These are phyloP conservation scores for Penelope pileata DNA, from an alignment of 2,113 vertebrate species.

Conservation along the genomic window DNA sequence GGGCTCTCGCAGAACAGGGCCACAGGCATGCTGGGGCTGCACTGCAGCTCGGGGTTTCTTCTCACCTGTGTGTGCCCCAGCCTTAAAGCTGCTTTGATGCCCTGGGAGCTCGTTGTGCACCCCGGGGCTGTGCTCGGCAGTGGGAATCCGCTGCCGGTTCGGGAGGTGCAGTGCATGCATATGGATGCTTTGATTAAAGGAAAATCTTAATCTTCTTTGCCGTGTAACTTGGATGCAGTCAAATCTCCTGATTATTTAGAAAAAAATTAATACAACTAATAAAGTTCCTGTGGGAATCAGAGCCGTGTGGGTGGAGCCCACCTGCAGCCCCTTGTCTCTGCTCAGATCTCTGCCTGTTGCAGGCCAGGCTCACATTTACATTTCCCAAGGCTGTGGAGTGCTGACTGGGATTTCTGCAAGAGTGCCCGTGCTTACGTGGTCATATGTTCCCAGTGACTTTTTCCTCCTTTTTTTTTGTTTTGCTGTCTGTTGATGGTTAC, in stretches of 20 bases:
- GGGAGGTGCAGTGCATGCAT: slow-evolving; percentile 59
- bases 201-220: slow-evolving; percentile 75
- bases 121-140: slow-evolving; percentile 36
- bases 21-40: no score
- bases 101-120: slow-evolving; percentile 24
- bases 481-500: slow-evolving; percentile 61
- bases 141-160: slow-evolving; percentile 43
- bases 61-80: background rate
- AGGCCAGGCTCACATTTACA: slow-evolving; percentile 85
- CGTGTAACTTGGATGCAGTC: slow-evolving; percentile 76
- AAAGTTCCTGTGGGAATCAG: slow-evolving; percentile 84
- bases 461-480: background rate
- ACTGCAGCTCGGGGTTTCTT: no score
- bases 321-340: slow-evolving; percentile 76
- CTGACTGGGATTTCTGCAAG: slow-evolving; percentile 98
- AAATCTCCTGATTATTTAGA: slow-evolving; percentile 82
- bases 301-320: no score
- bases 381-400: slow-evolving; percentile 84
- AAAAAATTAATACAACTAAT: slow-evolving; percentile 87
- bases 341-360: slow-evolving; percentile 73
- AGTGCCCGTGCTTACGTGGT: slow-evolving; percentile 88
- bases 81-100: background rate
- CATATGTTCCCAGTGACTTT: slow-evolving; percentile 81
- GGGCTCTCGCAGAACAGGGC: no score
- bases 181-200: slow-evolving; percentile 75